phyloP scores from a whole-genome alignment of 2,888 invertebrate genomes.

The Oscheius sp. region DNA sequence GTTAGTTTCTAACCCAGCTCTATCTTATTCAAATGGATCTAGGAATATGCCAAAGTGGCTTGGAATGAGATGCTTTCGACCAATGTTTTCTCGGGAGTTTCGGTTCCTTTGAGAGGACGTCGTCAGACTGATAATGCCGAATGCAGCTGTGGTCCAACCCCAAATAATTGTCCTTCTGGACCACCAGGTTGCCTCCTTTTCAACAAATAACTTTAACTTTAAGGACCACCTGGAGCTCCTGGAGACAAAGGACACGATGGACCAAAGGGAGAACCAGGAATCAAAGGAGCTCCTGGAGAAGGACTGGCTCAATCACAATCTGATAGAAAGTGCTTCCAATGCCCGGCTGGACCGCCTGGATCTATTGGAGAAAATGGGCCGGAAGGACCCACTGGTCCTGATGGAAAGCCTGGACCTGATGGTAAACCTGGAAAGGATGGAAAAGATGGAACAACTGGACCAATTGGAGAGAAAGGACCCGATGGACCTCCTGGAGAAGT shows the following conservation, averaged over 20 bases:
- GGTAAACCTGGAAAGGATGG: conserved; percentile 11
- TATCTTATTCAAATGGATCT: background rate
- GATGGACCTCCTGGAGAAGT: background rate
- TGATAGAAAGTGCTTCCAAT: background rate
- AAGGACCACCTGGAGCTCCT: conserved; percentile 2
- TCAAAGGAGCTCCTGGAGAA: background rate
- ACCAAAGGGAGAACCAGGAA: conserved; percentile 3
- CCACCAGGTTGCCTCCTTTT: background rate
- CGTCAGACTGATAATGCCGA: conserved; percentile 18
- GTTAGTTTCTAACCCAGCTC: background rate
- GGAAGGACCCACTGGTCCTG: background rate
- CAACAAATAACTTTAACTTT: background rate
- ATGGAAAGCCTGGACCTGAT: conserved; percentile 5
- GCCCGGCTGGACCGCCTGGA: conserved; percentile 9
- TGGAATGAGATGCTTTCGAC: conserved; percentile 8
- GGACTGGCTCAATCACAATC: too few relatives aligned
- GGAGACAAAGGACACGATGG: conserved; percentile 3
- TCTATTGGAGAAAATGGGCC: background rate
- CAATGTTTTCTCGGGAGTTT: background rate
- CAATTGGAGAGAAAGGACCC: background rate
- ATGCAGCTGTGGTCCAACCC: conserved; percentile 4
- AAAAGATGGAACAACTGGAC: background rate
- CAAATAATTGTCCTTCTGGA: conserved; percentile 14
- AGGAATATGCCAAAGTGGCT: conserved; percentile 11
- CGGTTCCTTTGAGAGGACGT: background rate